Base-by-base conservation (phyloP, 2,888 invertebrate genomes). In the Calliopum simillimum region DNA sequence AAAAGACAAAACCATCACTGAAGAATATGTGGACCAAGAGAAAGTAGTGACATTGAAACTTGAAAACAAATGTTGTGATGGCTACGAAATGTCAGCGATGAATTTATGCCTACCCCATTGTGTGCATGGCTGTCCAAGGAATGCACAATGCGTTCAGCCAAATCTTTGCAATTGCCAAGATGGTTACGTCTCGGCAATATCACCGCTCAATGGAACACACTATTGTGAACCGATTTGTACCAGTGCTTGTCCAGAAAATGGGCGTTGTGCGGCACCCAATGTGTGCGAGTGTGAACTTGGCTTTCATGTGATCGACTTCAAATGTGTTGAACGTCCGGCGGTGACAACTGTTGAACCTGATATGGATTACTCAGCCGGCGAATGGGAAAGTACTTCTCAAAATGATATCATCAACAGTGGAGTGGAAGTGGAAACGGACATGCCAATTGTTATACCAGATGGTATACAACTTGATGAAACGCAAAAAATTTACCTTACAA, bases 201-300 rank as follows among this genome's bases (percentile, higher is more conserved):
- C 75, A 1, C 72, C 73, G 56, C 73, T 63, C 12, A 75, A 79
- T 66, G 76, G 74, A 16, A 76, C 75, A 58, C 80, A 78, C 56
- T 79, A 76, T 56, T 82, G 82, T 63, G 79, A 81, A 51, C 82
- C 83, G 4, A 76, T 79, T 44, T 82, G 82, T 25, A 72, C 75
- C 14, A 69, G 67, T 2, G 33, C 33, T 41, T 82, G 83, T 19
- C 71, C 75, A 0, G 49, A 66, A 0, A 71, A 80, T n/a, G 73
- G 77, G 2, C 76, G 65, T 5, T 82, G 82, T 71, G 78, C 78
- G 4, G 69, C 74, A 0, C 83, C 80, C 11, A 82, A 82, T 43
- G 76, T 78, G 0, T 83, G 82, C 21, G 76, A 76, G 63, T 82
- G 82, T 59, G 75, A 73, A 23, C 72, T 75, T 0, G 80, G 81